Base-by-base conservation (phyloP, 2,797 vertebrate genomes). In the Microctenopoma stevenorrisi region DNA sequence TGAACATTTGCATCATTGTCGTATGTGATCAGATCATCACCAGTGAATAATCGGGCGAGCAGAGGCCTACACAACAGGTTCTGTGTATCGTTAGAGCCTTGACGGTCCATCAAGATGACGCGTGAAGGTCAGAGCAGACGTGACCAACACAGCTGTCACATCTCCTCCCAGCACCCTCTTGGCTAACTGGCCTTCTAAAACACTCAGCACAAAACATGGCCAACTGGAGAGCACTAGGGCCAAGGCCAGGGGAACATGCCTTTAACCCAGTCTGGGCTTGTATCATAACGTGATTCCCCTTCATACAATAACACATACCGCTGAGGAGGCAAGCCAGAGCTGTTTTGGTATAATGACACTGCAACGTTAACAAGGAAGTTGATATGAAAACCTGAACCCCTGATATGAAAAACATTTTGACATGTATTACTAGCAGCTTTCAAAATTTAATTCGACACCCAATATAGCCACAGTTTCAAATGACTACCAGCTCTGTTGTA, bases 71-170 rank as follows among this genome's bases (percentile, higher is more conserved):
- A 82, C 80, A 83, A 79, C 86, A 82, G 86, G 79, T 83, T 74
- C 76, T 65, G 84, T 76, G 79, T 82, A 80, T 88, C 68, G 57
- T 82, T 81, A 76, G 78, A 83, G 83, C 81, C 84, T 71, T 68
- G 85, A 90, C 84, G 81, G 89, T 88, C 90, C 84, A 83, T 88
- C 83, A 83, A 82, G 81, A 86, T 81, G 90, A 90, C 72, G 90
- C 76, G 83, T 94, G 93, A 94, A 94, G 93, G 93, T 93, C 91
- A 92, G 88, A 82, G 86, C 78, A 71, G 86, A 89, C 81, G 30
- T 85, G 87, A 92, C 89, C 91, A 84, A 87, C 86, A 88, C 93
- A 94, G 93, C 92, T 93, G 94, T 94, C 91, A 88, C 90, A 84
- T 89, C 88, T 90, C 88, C 82, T 88, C 86, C 78, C 78, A 76